Evolutionary conservation across 2,888 invertebrate species (phyloP), one percentile per base, ranked within the genome.

Genomic region (Drosophila paramelanica): DNA sequence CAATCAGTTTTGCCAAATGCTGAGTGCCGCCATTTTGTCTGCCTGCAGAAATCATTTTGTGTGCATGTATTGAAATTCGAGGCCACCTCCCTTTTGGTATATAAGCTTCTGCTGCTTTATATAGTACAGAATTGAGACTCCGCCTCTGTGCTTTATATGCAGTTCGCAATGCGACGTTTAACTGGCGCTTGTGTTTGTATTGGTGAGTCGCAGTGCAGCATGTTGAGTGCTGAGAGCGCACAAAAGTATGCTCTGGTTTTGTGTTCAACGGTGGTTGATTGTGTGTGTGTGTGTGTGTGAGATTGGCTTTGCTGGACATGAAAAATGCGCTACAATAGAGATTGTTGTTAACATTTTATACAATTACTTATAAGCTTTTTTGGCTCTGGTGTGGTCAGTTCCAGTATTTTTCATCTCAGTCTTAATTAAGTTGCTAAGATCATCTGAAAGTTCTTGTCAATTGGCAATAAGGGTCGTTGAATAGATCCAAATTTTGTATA

Each of bases 141-240:
- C 90, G 91, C 90, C 90, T 90, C 90, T 90, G 90, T 78, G 73
- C 65, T 58, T 13, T 80, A 67, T 74, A 73, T 74, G 86, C 87
- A 84, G 47, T 70, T 47, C 67, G 59, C 79, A 55, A 59, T 75
- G 66, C 62, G 57, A 42, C 72, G 61, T 79, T 68, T 66, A 46
- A 78, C 79, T 76, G 76, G 81, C 55, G 55, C 57, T 33, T 79
- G 73, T 71, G 66, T 14, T 57, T 56, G 90, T 89, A 46, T 80
- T 72, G 55, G 89, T 89, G 79, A 62, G 64, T 56, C 51, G 52
- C 62, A 64, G 36, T 76, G 73, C 72, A 77, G 68, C 46, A 20
- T 57, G 67, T 78, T 27, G 78, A 73, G 70, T 62, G 53, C 49
- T 38, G 65, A 62, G 79, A 79, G 89, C 50, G 71, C 68, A 13